phyloP scores from a whole-genome alignment of 2,888 invertebrate species.

The Papilio demoleus region DNA sequence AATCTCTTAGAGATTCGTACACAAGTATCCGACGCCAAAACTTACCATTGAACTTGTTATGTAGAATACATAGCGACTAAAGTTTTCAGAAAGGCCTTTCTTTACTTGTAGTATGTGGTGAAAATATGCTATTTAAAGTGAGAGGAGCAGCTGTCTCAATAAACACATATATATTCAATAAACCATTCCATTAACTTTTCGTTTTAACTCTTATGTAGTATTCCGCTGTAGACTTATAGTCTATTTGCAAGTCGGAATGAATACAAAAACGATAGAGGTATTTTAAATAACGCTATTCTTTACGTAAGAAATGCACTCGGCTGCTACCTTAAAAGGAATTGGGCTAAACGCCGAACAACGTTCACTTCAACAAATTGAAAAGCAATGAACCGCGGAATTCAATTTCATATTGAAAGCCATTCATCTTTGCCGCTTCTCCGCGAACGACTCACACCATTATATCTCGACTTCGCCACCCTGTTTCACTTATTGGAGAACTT shows the following conservation, averaged over 20 bases:
- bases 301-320: conserved; percentile 48
- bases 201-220: neutral
- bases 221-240: neutral
- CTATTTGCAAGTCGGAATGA: conserved; percentile 9
- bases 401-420: conserved; percentile 87
- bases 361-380: conserved; percentile 83
- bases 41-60: no score
- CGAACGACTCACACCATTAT: conserved; percentile 77
- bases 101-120: no score
- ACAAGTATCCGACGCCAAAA: no score
- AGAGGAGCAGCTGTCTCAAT: neutral
- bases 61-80: no score
- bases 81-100: no score
- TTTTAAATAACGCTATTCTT: conserved; percentile 32
- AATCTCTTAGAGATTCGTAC: no score
- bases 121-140: neutral
- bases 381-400: conserved; percentile 87
- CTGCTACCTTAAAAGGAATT: conserved; percentile 66
- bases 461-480: conserved; percentile 76
- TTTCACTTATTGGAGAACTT: conserved; percentile 71
- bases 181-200: neutral
- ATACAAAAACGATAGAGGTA: conserved; percentile 1
- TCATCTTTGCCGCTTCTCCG: conserved; percentile 82
- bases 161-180: neutral
- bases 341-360: conserved; percentile 75